Base-by-base conservation (phyloP, 2,888 invertebrate genomes). In the Heliconius hortense region DNA sequence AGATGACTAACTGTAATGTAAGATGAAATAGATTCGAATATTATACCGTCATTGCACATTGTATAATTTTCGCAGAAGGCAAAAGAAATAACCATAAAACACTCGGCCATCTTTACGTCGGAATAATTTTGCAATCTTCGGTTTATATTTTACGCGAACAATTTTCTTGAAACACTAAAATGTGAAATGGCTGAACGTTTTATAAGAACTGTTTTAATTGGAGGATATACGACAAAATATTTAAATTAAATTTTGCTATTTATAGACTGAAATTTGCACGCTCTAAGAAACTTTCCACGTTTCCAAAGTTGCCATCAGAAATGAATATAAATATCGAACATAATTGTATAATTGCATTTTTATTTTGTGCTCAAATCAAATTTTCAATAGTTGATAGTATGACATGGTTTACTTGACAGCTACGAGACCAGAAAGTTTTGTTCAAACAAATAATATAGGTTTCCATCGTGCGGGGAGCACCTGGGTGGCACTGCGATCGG, bases 391-490 rank as follows among this genome's bases (percentile, higher is more conserved):
- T 85, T 88, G 88, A 90, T 90, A 90, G 90, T 85, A 87, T 87
- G 87, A 86, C 87, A 86, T 93, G 91, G 93, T 93, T 92, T 93
- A 93, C 90, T 93, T 91, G 92, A 91, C 89, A 90, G 90, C 88
- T 88, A 85, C 87, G 92, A 91, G 91, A 93, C 90, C 92, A 91
- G 90, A 92, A 94, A 93, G 90, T 93, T 93, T 89, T 84, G 87
- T 88, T 93, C 91, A 90, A 92, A 93, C 92, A 93, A 93, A 94
- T 94, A 93, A 93, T 93, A 93, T 93, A 93, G 93, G 92, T 93
- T 92, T 90, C 90, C 89, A 87, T 88, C 87, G 88, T 85, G 88
- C 86, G 88, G 88, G 89, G 87, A 89, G 88, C 93, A 93, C 93
- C 93, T 93, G 93, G 88, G 92, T 90, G 91, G 90, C 89, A 85